Base-by-base conservation (phyloP, 2,797 vertebrate genomes). In the Mormyrops attenuatus region DNA sequence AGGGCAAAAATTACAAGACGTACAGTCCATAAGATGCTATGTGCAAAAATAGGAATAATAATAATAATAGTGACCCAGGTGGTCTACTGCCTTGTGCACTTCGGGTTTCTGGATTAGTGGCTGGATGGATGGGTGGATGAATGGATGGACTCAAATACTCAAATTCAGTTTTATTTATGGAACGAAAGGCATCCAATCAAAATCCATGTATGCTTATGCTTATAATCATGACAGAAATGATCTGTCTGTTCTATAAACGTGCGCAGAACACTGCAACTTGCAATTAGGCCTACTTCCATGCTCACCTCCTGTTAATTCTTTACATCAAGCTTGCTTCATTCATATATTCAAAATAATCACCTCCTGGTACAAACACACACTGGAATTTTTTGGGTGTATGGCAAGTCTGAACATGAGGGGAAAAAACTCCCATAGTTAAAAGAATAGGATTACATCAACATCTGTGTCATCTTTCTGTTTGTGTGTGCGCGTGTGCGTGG, bases 291-390 rank as follows among this genome's bases (percentile, higher is more conserved):
- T 34, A n/a, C 49, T 8, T n/a, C 13, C 30, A 87, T 57, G 57
- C 49, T 34, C 52, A 87, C 15, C 30, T 57, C 8, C 52, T 53
- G 26, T 87, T 38, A 53, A 13, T 57, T 55, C 11, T 57, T 57
- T 38, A 87, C 85, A 41, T 55, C 49, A 87, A 87, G 30, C 85
- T 50, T 55, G 50, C 20, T 50, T 87, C 85, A 57, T 50, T 87
- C 52, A 87, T 38, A 87, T 17, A 87, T 34, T 34, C 26, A 87
- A 34, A 26, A 87, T 30, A 17, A 20, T 52, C 22, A 55, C 13
- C 52, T 30, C 52, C 85, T 52, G 3, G 15, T 34, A 82, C 34
- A 41, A 20, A 84, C 3, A 84, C 80, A 20, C n/a, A 85, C 47
- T 49, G 38, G 38, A n/a, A 80, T 44, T 44, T 41, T 80, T 17